Conservation (phyloP, 2,888 invertebrate species). For the Oxystoma pomonae region DNA sequence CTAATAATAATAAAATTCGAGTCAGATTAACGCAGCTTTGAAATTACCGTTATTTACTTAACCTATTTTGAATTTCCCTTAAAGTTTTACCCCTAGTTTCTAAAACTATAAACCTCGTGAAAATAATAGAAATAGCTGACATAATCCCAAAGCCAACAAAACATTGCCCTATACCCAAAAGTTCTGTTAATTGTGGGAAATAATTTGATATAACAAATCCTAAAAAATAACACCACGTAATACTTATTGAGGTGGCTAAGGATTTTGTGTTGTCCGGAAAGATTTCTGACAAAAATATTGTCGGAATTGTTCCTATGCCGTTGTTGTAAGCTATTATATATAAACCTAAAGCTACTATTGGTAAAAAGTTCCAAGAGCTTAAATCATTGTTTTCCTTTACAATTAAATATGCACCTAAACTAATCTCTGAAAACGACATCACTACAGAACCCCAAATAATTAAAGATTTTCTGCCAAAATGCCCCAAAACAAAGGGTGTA, state of each 20-base stretch:
- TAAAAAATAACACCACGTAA: slow-evolving; percentile 71
- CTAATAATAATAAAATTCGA: no score
- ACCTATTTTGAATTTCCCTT: slow-evolving; percentile 74
- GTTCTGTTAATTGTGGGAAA: slow-evolving; percentile 55
- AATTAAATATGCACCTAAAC: not conserved
- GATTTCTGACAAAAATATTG: slow-evolving; percentile 80
- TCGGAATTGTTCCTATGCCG: slow-evolving; percentile 73
- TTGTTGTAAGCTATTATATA: slow-evolving; percentile 70
- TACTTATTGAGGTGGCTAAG: slow-evolving; percentile 68
- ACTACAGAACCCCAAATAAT: not conserved
- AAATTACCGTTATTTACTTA: slow-evolving; percentile 60
- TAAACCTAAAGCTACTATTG: slow-evolving; percentile 62
- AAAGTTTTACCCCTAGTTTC: slow-evolving; percentile 88
- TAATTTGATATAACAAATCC: slow-evolving; percentile 72
- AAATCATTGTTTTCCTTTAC: slow-evolving; percentile 40
- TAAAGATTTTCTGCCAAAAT: not conserved
- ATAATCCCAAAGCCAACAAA: slow-evolving; percentile 69
- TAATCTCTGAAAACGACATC: not conserved
- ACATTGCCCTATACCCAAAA: slow-evolving; percentile 61
- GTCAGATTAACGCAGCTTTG: no score
- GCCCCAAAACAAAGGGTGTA: not conserved
- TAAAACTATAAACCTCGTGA: slow-evolving; percentile 61
- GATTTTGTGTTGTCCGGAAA: slow-evolving; percentile 76
- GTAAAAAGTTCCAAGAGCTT: slow-evolving; percentile 64
- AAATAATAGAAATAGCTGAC: not conserved